Conservation (phyloP, 2,888 invertebrate species). For the Thymelicus acteon region DNA sequence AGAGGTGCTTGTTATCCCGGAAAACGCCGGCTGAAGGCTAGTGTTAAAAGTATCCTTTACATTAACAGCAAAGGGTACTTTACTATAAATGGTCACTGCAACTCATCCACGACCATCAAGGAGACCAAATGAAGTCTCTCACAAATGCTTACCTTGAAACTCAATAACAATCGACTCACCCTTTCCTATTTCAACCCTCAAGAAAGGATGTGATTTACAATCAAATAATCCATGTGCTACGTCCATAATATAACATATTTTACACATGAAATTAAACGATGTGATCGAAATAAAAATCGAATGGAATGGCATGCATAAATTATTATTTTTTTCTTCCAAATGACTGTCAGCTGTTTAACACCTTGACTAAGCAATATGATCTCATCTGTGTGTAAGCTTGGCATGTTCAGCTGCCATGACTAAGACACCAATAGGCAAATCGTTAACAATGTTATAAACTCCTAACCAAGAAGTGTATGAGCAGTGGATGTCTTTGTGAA, state of each 20-base stretch:
- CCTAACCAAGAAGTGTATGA: slow-evolving; percentile 3
- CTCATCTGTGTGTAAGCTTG: slow-evolving; percentile 1
- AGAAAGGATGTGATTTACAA: too few relatives aligned
- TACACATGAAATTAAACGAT: background rate
- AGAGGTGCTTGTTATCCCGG: too few relatives aligned
- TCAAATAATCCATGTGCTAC: background rate
- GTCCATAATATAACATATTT: background rate
- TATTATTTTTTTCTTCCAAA: background rate
- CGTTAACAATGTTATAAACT: slow-evolving; percentile 1
- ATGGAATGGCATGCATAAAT: slow-evolving; percentile 4
- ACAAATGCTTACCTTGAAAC: too few relatives aligned
- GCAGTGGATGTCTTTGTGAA: slow-evolving; percentile 22
- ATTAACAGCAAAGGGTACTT: too few relatives aligned
- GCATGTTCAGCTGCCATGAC: slow-evolving; percentile 3
- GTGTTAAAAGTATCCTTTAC: too few relatives aligned
- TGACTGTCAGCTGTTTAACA: background rate
- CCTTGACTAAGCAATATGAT: slow-evolving; percentile 3
- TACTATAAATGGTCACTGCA: background rate
- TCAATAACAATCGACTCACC: too few relatives aligned
- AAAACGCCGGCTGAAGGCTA: too few relatives aligned
- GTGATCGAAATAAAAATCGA: background rate
- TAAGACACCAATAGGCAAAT: background rate
- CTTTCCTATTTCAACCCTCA: too few relatives aligned
- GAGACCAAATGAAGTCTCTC: background rate
- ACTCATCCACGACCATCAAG: background rate